phyloP scores from a whole-genome alignment of 2,113 vertebrate species.

The Leucopsar rothschildi region DNA sequence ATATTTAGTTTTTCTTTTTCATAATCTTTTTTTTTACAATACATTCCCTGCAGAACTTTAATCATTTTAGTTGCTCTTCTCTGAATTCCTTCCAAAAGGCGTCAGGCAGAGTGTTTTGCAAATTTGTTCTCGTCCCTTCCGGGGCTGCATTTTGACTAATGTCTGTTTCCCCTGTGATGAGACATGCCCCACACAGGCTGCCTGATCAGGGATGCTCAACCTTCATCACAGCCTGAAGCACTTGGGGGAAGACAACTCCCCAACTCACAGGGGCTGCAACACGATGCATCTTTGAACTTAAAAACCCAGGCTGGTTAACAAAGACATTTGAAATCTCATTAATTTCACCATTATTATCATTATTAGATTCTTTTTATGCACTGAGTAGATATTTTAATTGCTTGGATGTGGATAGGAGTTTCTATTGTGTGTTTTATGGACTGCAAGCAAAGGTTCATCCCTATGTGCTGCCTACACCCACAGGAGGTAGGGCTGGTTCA shows the following conservation, averaged over 20 bases:
- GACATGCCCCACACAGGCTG: not conserved
- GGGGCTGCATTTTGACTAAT: not conserved
- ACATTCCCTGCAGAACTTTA: constrained; percentile 31
- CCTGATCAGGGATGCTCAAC: not conserved
- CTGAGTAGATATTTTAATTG: constrained; percentile 44
- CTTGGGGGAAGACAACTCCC: not conserved
- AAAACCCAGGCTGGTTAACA: not conserved
- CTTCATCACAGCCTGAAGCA: not conserved
- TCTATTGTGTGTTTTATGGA: not conserved
- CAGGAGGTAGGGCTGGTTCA: accelerated
- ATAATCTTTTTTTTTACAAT: constrained; percentile 34
- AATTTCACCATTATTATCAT: not conserved
- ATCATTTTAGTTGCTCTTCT: constrained; percentile 46
- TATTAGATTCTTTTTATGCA: constrained; percentile 35
- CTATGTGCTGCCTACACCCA: accelerated
- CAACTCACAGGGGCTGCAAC: not conserved
- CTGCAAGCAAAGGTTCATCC: not conserved
- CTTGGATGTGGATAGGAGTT: not conserved
- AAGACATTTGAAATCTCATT: constrained; percentile 42
- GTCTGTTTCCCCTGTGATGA: not conserved
- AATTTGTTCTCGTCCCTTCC: not conserved
- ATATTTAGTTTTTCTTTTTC: constrained; percentile 16
- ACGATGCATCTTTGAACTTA: not conserved
- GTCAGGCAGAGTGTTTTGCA: not conserved
- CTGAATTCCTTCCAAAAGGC: constrained; percentile 37